Percentiles rank a stretch among this genome's conserved stretches.
Conservation (phyloP, 2,113 vertebrate genomes). For the Gasterosteus nipponicus region DNA sequence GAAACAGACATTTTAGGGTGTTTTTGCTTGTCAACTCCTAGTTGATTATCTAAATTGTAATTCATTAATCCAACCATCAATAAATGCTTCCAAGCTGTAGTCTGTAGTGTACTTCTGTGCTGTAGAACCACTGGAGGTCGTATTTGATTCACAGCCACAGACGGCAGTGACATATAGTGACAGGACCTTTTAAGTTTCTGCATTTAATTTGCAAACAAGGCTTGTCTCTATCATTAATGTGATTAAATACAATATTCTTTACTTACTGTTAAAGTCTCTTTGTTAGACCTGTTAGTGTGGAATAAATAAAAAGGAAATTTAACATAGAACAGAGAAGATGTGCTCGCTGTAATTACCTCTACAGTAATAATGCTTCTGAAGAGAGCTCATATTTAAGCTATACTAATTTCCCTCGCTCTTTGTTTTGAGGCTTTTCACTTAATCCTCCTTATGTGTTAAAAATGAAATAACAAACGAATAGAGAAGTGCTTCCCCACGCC, state of each 20-base stretch:
- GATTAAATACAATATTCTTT: neutral
- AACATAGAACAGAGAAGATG: constrained; percentile 13
- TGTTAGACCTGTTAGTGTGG: neutral
- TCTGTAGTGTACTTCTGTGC: neutral
- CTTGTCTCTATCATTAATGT: constrained; percentile 4
- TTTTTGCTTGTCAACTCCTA: neutral
- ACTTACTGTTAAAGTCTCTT: neutral
- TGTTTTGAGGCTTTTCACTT: constrained; percentile 13
- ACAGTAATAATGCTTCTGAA: constrained; percentile 5
- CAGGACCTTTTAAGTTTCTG: constrained; percentile 8
- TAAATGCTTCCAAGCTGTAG: neutral
- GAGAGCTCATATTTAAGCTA: constrained; percentile 1
- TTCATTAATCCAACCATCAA: neutral
- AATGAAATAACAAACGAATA: constrained; percentile 35
- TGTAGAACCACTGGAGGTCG: constrained; percentile 1
- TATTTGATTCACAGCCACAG: constrained; percentile 22
- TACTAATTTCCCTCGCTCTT: neutral
- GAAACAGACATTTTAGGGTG: neutral
- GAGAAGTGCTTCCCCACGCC: constrained; percentile 27
- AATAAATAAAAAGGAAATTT: constrained; percentile 24
- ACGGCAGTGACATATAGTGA: constrained; percentile 16
- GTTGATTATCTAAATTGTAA: neutral
- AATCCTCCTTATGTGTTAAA: constrained; percentile 24
- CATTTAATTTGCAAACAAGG: constrained; percentile 25
- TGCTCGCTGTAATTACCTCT: constrained; percentile 16